Evolutionary conservation across 2,113 vertebrate genomes (phyloP), one percentile per base, ranked within the genome.

Genomic region (Proterorhinus semilunaris): DNA sequence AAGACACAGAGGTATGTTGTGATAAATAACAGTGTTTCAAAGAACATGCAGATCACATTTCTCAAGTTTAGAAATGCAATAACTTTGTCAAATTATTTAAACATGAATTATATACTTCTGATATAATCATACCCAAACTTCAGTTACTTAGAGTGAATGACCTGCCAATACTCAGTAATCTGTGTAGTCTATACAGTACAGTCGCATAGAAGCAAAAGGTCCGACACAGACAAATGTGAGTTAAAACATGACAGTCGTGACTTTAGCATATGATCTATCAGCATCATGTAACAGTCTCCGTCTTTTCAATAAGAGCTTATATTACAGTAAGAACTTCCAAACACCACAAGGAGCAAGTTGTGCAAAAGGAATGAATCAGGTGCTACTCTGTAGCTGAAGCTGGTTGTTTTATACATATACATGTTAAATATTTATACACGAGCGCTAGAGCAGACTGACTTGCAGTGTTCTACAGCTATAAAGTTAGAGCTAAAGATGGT

Each of bases 1-100:
- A 75, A 77, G 79, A 87, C 86, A 84, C 77, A 27, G 85, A 87
- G 84, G 86, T 88, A 86, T 83, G 75, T 67, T 8, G 75, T 78
- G 71, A 86, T 80, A 83, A 83, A 83, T 82, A 82, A 82, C 82
- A 83, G 58, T 67, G 81, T 79, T 46, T 69, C 79, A 59, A 83
- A 82, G 21, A 71, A 82, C 85, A 90, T 89, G 84, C 87, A 82
- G 75, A 75, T 79, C 73, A 65, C 68, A 62, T 53, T 52, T 83
- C 69, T 81, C 65, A 69, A 5, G 21, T 44, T 49, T 36, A 65
- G 46, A 50, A 57, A 58, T 55, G 65, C 51, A 54, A 79, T 61
- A 80, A 62, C 66, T 82, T 64, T 68, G 75, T 78, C 63, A 65
- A 5, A 10, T 71, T 10, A 36, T 74, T 21, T 44, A 69, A 73